phyloP scores from a whole-genome alignment of 1,140 invertebrate genomes.

The Brachionus rubens region DNA sequence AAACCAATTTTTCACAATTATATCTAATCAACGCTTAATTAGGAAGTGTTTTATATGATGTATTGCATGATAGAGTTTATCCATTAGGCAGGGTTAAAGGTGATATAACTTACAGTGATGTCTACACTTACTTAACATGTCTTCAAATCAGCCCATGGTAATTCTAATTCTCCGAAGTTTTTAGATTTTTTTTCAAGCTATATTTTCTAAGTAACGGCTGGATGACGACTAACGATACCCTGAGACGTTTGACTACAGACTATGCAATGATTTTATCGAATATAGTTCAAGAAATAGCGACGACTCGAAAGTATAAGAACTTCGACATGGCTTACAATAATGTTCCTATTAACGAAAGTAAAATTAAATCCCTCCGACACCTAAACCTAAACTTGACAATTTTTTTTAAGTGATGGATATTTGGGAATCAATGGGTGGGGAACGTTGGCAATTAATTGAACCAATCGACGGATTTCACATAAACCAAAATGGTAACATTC shows the following conservation, averaged over 20 bases:
- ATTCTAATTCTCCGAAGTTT: neutral
- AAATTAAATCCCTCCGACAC: neutral
- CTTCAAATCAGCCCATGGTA: constrained; percentile 56
- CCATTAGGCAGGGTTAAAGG: constrained; percentile 60
- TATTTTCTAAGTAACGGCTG: constrained; percentile 53
- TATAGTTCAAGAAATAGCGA: constrained; percentile 56
- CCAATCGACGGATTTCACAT: constrained; percentile 64
- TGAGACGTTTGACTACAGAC: constrained; percentile 47
- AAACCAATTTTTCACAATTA: neutral
- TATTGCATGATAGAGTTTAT: constrained; percentile 59
- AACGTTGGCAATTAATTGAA: constrained; percentile 61
- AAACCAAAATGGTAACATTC: constrained; percentile 51
- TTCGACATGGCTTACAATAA: constrained; percentile 60
- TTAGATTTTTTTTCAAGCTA: neutral
- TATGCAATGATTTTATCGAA: constrained; percentile 56
- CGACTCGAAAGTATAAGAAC: constrained; percentile 53
- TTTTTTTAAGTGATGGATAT: constrained; percentile 55
- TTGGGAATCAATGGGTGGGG: constrained; percentile 56
- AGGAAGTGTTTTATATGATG: constrained; percentile 58
- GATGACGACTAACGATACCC: constrained; percentile 59
- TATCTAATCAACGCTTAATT: no score
- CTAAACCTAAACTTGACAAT: no score
- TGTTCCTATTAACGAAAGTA: constrained; percentile 59
- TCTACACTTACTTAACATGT: constrained; percentile 63
- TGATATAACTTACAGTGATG: constrained; percentile 60